These are phyloP conservation scores for Petrolisthes cinctipes DNA, from an alignment of 2,888 invertebrate species.

Conservation along the genomic window DNA sequence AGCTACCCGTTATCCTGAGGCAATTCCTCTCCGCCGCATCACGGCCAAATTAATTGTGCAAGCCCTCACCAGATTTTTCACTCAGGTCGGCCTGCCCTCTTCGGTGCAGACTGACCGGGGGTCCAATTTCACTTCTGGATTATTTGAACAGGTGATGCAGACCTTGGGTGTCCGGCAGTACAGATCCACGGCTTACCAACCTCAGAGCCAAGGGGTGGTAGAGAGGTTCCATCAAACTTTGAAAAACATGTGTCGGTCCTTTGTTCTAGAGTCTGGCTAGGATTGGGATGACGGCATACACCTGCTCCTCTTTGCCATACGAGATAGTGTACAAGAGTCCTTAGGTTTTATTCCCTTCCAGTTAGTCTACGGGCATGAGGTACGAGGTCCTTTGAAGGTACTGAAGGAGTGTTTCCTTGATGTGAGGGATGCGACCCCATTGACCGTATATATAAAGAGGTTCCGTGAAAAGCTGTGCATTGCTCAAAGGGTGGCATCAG, in stretches of 20 bases:
- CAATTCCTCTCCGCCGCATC: constrained; percentile 6
- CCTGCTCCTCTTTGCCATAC: neutral
- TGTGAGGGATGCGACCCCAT: no score
- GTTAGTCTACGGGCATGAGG: constrained; percentile 4
- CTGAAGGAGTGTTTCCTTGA: neutral
- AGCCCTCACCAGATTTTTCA: constrained; percentile 22
- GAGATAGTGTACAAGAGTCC: neutral
- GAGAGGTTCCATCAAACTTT: constrained; percentile 2
- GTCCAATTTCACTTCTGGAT: constrained; percentile 22
- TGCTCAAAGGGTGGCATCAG: no score
- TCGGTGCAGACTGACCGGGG: constrained; percentile 27
- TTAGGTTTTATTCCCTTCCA: constrained; percentile 12
- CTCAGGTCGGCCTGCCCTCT: constrained; percentile 5
- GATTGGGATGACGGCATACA: constrained; percentile 30
- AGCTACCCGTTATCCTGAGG: constrained; percentile 34
- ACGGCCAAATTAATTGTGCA: constrained; percentile 18
- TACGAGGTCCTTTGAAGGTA: constrained; percentile 2
- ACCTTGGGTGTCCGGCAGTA: neutral
- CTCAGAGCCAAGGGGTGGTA: constrained; percentile 12
- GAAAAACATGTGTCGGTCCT: neutral
- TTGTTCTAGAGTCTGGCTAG: neutral
- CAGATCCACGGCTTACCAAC: constrained; percentile 6
- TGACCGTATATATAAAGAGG: no score
- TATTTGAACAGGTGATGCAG: constrained; percentile 25
- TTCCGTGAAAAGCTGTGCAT: no score